Conservation (phyloP, 2,888 invertebrate genomes). For the Agonopterix alstromeriana region DNA sequence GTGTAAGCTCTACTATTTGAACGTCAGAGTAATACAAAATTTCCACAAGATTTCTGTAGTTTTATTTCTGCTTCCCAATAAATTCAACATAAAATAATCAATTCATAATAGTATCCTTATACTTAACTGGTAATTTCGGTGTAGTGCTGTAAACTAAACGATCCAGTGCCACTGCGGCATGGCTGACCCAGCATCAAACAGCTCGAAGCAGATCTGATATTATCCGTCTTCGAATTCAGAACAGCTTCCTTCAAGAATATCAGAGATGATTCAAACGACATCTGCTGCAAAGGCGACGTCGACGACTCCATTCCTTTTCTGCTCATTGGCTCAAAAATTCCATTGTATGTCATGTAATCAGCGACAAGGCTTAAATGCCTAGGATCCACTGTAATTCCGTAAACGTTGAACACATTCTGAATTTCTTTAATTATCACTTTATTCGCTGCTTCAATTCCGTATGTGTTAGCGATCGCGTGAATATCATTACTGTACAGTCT, state of each 20-base stretch:
- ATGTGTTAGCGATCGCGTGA: slow-evolving; percentile 91
- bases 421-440: slow-evolving; percentile 96
- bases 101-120: not conserved
- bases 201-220: slow-evolving; percentile 89
- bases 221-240: slow-evolving; percentile 82
- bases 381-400: slow-evolving; percentile 96
- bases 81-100: not conserved
- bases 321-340: slow-evolving; percentile 92
- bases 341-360: slow-evolving; percentile 98
- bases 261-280: slow-evolving; percentile 97
- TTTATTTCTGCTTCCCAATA: slow-evolving; percentile 14
- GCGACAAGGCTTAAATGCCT: slow-evolving; percentile 95
- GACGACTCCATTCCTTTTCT: slow-evolving; percentile 92
- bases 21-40: slow-evolving; percentile 44
- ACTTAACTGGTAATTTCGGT: slow-evolving; percentile 26
- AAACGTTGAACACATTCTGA: slow-evolving; percentile 96
- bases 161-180: slow-evolving; percentile 89
- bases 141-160: slow-evolving; percentile 71
- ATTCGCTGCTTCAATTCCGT: slow-evolving; percentile 97
- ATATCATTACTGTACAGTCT: slow-evolving; percentile 95
- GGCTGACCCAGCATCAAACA: slow-evolving; percentile 91
- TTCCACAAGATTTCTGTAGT: slow-evolving; percentile 17
- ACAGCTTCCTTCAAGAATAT: slow-evolving; percentile 89
- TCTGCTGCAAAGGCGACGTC: slow-evolving; percentile 97
- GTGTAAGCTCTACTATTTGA: slow-evolving; percentile 30